These are phyloP conservation scores for Trachelus stipa DNA, from an alignment of 2,888 invertebrate genomes.

Conservation along the genomic window DNA sequence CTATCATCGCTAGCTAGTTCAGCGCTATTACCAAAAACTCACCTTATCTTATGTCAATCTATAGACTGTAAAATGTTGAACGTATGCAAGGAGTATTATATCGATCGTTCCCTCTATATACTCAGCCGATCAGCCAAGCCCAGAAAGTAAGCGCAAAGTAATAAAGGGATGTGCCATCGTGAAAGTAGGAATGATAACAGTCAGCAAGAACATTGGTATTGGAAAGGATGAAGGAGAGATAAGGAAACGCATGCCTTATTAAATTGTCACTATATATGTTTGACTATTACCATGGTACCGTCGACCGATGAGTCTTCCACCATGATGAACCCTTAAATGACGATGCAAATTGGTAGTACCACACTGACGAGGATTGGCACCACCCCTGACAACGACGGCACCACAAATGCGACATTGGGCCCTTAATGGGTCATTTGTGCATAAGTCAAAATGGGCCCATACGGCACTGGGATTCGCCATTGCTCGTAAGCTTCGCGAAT, in stretches of 20 bases:
- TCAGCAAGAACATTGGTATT: not conserved
- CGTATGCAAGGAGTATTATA: not conserved
- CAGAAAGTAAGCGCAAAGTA: not conserved
- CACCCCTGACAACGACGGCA: slow-evolving; percentile 62
- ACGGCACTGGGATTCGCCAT: slow-evolving; percentile 66
- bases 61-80: not conserved
- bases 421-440: slow-evolving; percentile 60
- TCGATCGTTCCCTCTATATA: not conserved
- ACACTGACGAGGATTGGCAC: slow-evolving; percentile 64
- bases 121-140: not conserved
- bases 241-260: not conserved
- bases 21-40: not conserved
- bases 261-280: not conserved
- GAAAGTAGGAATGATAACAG: not conserved
- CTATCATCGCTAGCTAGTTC: not conserved
- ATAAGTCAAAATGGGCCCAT: slow-evolving; percentile 64
- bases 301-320: slow-evolving; percentile 61
- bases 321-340: slow-evolving; percentile 63
- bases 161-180: not conserved
- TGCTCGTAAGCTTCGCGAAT: slow-evolving; percentile 60
- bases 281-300: slow-evolving; percentile 60
- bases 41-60: not conserved
- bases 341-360: slow-evolving; percentile 64
- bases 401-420: slow-evolving; percentile 64
- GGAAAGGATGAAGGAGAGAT: not conserved